These are phyloP conservation scores for Zosterops borbonicus DNA, from an alignment of 2,113 vertebrate species.

Conservation along the genomic window DNA sequence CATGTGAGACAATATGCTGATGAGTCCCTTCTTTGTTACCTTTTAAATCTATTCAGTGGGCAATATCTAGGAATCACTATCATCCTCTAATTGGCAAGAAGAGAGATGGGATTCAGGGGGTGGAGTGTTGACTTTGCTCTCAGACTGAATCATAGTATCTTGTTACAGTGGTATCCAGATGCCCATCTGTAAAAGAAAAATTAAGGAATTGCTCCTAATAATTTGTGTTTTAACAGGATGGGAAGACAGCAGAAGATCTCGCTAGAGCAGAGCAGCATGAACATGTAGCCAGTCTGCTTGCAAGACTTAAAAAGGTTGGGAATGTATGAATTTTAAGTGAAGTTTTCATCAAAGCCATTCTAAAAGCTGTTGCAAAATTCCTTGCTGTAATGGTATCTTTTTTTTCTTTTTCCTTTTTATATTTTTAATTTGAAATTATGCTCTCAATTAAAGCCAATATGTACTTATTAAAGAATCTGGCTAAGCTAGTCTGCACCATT, in stretches of 20 bases:
- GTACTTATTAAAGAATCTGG: neutral
- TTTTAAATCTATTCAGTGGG: neutral
- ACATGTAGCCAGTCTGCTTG: slow-evolving; percentile 81
- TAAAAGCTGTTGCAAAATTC: neutral
- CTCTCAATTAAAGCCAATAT: neutral
- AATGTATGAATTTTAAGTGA: neutral
- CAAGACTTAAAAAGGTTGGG: slow-evolving; percentile 90
- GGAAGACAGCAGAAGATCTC: slow-evolving; percentile 92
- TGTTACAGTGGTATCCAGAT: neutral
- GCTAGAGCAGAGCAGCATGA: slow-evolving; percentile 86
- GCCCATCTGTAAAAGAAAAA: neutral
- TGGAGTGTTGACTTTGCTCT: neutral
- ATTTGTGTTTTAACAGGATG: slow-evolving; percentile 80
- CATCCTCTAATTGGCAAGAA: neutral
- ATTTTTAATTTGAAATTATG: neutral
- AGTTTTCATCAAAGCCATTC: neutral
- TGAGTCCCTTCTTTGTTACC: neutral
- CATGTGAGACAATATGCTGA: neutral
- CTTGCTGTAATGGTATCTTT: neutral
- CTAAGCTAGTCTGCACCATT: neutral
- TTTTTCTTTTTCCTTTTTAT: neutral
- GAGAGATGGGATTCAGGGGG: neutral
- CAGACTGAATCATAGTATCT: neutral
- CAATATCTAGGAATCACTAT: neutral
- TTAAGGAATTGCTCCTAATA: neutral